Evolutionary conservation across 2,113 vertebrate genomes (phyloP).

Genomic region (Sebastes schlegelii): DNA sequence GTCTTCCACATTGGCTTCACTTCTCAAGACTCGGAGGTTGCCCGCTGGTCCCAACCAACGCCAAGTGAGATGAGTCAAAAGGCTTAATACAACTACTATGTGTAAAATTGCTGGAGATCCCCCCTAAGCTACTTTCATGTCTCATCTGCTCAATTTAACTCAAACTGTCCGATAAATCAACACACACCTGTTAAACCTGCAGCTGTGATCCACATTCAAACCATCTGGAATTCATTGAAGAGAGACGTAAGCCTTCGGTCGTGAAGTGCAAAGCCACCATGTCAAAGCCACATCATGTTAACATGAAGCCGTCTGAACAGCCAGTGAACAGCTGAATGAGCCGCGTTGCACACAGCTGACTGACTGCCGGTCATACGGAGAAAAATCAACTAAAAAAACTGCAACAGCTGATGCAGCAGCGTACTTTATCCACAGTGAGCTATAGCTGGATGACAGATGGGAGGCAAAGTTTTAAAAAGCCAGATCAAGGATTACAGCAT

Average conservation of each 20-base stretch:
- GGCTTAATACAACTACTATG: not conserved
- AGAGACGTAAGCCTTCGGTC: slow-evolving; percentile 30
- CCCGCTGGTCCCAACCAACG: too few relatives aligned
- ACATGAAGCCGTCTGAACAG: slow-evolving; percentile 38
- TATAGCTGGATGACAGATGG: slow-evolving; percentile 50
- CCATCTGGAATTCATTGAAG: slow-evolving; percentile 21
- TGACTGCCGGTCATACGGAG: slow-evolving; percentile 22
- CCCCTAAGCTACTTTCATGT: not conserved
- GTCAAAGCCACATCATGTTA: slow-evolving; percentile 44
- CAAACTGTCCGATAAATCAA: slow-evolving; percentile 14
- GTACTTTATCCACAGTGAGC: slow-evolving; percentile 32
- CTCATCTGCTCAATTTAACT: not conserved
- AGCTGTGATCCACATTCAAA: slow-evolving; percentile 9
- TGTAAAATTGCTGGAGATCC: not conserved
- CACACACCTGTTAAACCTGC: not conserved
- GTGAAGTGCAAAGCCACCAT: slow-evolving; percentile 48
- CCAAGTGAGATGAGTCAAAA: not conserved
- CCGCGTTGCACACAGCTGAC: slow-evolving; percentile 24
- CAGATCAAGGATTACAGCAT: slow-evolving; percentile 49
- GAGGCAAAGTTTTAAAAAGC: slow-evolving; percentile 47
- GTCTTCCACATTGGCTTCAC: too few relatives aligned
- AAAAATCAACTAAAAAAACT: slow-evolving; percentile 40
- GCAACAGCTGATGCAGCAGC: slow-evolving; percentile 55
- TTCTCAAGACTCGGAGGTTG: too few relatives aligned
- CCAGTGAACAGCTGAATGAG: slow-evolving; percentile 42